Percentiles rank a stretch among this genome's conserved stretches.
These are phyloP conservation scores for Dilophus febrilis DNA, from an alignment of 2,888 invertebrate species.

Conservation along the genomic window DNA sequence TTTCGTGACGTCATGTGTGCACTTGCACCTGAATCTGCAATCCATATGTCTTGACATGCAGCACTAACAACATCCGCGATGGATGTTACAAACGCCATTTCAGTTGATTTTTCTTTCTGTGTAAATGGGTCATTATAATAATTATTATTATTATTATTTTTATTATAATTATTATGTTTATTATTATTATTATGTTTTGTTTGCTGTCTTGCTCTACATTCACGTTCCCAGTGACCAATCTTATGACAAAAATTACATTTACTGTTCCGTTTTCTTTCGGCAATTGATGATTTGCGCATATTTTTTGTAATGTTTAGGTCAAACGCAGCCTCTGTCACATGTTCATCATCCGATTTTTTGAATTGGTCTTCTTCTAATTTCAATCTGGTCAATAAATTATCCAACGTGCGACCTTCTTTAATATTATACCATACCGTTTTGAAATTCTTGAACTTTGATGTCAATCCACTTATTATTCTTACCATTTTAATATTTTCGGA, in stretches of 20 bases:
- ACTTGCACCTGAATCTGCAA: neutral
- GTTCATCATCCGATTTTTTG: neutral
- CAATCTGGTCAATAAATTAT: neutral
- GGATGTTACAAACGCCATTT: too few relatives aligned
- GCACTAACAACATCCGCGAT: too few relatives aligned
- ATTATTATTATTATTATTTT: too few relatives aligned
- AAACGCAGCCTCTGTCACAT: too few relatives aligned
- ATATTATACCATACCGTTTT: slow-evolving; percentile 1
- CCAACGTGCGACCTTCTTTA: neutral
- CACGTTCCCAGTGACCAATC: neutral
- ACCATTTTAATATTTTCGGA: too few relatives aligned
- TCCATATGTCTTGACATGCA: neutral
- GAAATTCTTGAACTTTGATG: slow-evolving; percentile 4
- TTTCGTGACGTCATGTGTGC: neutral
- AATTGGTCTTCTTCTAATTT: neutral
- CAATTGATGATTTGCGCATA: neutral
- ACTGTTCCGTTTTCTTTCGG: neutral
- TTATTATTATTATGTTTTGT: neutral
- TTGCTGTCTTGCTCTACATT: neutral
- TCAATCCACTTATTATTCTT: slow-evolving; percentile 4
- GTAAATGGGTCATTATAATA: too few relatives aligned
- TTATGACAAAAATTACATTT: neutral
- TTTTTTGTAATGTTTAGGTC: too few relatives aligned
- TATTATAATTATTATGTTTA: too few relatives aligned
- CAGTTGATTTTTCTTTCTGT: neutral